A percentile compares a stretch with the other conserved stretches of the same genome.
Evolutionary conservation across 1,140 invertebrate genomes (phyloP).

Genomic region (Drosophila guanche): DNA sequence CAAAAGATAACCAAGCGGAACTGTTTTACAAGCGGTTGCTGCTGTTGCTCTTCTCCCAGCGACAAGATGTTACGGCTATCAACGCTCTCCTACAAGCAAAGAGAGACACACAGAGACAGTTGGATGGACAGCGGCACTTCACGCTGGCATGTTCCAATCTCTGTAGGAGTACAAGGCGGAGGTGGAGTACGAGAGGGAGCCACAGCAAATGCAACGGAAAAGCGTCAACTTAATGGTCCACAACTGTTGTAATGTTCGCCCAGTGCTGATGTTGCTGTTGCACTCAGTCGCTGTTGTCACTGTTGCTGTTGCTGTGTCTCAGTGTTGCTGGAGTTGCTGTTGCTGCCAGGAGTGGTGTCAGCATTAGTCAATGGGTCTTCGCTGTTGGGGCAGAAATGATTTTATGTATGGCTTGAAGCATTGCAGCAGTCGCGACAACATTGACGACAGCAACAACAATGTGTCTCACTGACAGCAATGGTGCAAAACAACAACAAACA

Average conservation of each 20-base stretch:
- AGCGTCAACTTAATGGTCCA: conserved; percentile 56
- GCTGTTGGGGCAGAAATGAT: conserved; percentile 45
- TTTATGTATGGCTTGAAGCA: conserved; percentile 61
- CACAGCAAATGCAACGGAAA: conserved; percentile 50
- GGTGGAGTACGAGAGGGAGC: too few species aligned
- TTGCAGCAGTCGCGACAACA: conserved; percentile 28
- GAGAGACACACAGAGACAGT: too few species aligned
- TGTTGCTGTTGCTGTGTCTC: not conserved
- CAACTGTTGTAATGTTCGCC: conserved; percentile 41
- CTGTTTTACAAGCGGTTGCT: conserved; percentile 42
- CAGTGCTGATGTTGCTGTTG: conserved; percentile 21
- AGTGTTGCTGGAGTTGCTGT: conserved; percentile 19
- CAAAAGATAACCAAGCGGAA: conserved; percentile 36
- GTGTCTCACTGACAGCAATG: conserved; percentile 20
- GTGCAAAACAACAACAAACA: conserved; percentile 45
- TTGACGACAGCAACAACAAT: conserved; percentile 26
- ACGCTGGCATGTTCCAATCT: conserved; percentile 25
- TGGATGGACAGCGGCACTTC: not conserved
- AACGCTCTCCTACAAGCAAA: conserved; percentile 26
- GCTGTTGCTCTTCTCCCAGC: conserved; percentile 16
- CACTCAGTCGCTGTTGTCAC: not conserved
- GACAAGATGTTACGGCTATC: conserved; percentile 27
- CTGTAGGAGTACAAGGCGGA: not conserved
- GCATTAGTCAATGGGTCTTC: conserved; percentile 50
- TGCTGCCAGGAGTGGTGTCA: conserved; percentile 17